Evolutionary conservation across 1,140 invertebrate species (phyloP).

Genomic region (Ridgeia piscesae): DNA sequence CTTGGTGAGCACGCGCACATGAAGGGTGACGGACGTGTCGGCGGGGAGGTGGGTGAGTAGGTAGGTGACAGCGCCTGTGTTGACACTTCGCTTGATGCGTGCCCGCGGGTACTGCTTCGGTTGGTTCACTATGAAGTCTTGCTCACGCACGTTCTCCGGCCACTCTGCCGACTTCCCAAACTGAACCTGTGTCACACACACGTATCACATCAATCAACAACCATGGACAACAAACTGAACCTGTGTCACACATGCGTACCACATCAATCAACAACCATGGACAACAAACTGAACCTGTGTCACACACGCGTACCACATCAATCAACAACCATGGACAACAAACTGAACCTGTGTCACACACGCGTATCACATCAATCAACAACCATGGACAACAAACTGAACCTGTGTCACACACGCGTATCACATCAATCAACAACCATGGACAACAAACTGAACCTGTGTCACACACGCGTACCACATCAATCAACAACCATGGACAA

Average conservation of each 20-base stretch:
- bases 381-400: slow-evolving; percentile 22
- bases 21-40: slow-evolving; percentile 36
- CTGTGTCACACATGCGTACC: neutral
- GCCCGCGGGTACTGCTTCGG: slow-evolving; percentile 26
- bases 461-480: neutral
- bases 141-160: slow-evolving; percentile 22
- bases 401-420: neutral
- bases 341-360: slow-evolving; percentile 22
- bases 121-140: slow-evolving; percentile 31
- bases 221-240: slow-evolving; percentile 22
- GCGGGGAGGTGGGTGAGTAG: slow-evolving; percentile 21
- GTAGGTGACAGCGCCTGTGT: neutral
- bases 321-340: slow-evolving; percentile 1
- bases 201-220: neutral
- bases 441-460: slow-evolving; percentile 27
- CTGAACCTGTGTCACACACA: slow-evolving; percentile 18
- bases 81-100: slow-evolving; percentile 19
- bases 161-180: slow-evolving; percentile 23
- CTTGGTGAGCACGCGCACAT: slow-evolving; percentile 88
- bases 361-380: neutral
- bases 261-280: neutral
- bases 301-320: neutral
- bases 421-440: neutral
- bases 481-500: neutral
- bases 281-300: slow-evolving; percentile 27